Base-by-base conservation (phyloP, 2,113 vertebrate genomes). In the Pteruthius melanotis region DNA sequence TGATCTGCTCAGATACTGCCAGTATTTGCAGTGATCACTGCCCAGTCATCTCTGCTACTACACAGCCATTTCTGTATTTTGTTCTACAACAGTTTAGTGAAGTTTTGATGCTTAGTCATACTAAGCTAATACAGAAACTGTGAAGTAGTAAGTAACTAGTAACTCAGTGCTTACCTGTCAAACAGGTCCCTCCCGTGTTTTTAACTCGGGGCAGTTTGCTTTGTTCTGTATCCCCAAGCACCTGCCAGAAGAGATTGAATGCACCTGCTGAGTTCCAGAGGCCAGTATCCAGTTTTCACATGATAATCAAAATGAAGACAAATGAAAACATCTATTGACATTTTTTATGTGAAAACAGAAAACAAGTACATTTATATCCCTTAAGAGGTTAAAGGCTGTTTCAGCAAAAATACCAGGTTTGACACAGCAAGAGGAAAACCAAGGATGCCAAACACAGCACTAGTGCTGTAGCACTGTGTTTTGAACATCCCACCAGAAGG, bases 381-480 rank as follows among this genome's bases (percentile, higher is more conserved):
- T 4, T 1, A 54, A 39, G 21, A 45, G 7, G 26, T 40, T 59
- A 11, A 64, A 42, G 18, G 10, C 4, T 90, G 23, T 81, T 63
- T 33, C 60, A 95, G 83, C 31, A 68, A 23, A 61, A 94, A 68
- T 59, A 95, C 52, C n/a, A 87, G 44, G 60, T 75, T 75, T 56
- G 18, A 39, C 83, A 72, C 50, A 15, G 31, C 50, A 89, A 72
- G 83, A 61, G 0, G 24, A 64, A 91, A 94, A 84, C 64, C 86
- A 94, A 78, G 64, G 52, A 92, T 82, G 77, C 91, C 47, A 42
- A 70, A 54, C 0, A 0, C 86, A 87, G 76, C 84, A 18, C 35
- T 88, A n/a, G n/a, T n/a, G 4, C 63, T 92, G 45, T 50, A 30
- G 87, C 85, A 74, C 71, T 80, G 49, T 1, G 53, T 60, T 76